Evolutionary conservation across 2,113 vertebrate genomes (phyloP).

Genomic region (Terrapene triunguis): DNA sequence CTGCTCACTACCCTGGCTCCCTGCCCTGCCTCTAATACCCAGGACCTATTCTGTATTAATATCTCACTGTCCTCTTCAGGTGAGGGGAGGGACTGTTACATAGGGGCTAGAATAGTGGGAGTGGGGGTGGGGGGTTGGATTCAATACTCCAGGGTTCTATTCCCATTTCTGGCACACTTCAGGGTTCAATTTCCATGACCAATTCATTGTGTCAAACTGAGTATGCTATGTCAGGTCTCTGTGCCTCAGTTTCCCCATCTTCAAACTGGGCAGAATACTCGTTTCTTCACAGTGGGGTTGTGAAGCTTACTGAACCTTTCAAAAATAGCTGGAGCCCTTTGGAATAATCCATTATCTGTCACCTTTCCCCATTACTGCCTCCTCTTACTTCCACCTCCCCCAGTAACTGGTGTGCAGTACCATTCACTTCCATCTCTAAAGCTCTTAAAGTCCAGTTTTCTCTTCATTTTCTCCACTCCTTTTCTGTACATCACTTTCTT

Average conservation of each 20-base stretch:
- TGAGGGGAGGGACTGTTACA: neutral
- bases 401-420: neutral
- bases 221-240: neutral
- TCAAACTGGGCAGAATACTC: neutral
- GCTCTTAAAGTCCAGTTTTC: neutral
- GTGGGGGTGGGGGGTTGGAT: neutral
- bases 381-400: neutral
- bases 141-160: neutral
- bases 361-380: neutral
- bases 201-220: accelerated
- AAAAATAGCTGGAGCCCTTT: accelerated
- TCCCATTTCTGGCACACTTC: neutral
- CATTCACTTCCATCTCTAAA: neutral
- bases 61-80: neutral
- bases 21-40: neutral
- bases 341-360: neutral
- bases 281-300: neutral
- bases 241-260: neutral
- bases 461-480: neutral
- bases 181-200: neutral
- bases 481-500: neutral
- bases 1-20: neutral
- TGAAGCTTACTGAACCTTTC: neutral
- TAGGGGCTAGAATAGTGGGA: neutral
- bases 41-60: neutral